Percentiles rank a stretch among this genome's conserved stretches.
These are phyloP conservation scores for Troilus luridus DNA, from an alignment of 2,888 invertebrate species.

Conservation along the genomic window DNA sequence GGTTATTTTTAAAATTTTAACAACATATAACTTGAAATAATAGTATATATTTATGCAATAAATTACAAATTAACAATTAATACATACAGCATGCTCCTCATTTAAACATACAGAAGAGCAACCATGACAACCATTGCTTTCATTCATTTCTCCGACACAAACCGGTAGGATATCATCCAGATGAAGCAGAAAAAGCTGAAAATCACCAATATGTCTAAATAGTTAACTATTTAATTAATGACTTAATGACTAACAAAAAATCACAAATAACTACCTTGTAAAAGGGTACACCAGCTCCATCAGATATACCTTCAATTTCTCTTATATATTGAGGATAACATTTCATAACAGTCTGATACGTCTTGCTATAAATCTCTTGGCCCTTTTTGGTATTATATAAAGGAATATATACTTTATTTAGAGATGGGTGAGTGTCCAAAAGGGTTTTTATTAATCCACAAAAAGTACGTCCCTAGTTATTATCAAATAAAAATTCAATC, in stretches of 20 bases:
- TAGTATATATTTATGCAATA: not conserved
- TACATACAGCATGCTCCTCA: slow-evolving; percentile 68
- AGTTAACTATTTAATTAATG: not conserved
- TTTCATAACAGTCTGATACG: slow-evolving; percentile 77
- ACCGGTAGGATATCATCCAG: slow-evolving; percentile 83
- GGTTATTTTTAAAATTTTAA: not conserved
- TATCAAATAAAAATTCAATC: not conserved
- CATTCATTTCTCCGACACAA: slow-evolving; percentile 73
- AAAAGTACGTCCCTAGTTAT: slow-evolving; percentile 83
- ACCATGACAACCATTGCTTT: slow-evolving; percentile 75
- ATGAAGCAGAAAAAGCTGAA: slow-evolving; percentile 86
- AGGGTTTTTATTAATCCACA: slow-evolving; percentile 81
- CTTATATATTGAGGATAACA: slow-evolving; percentile 86
- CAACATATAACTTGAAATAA: not conserved
- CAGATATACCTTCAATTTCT: slow-evolving; percentile 88
- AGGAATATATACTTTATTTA: slow-evolving; percentile 79
- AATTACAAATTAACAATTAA: not conserved
- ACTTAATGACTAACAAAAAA: not conserved
- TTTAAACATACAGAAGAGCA: slow-evolving; percentile 85
- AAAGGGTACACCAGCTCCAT: slow-evolving; percentile 87
- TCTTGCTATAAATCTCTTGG: slow-evolving; percentile 80
- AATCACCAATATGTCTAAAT: slow-evolving; percentile 62
- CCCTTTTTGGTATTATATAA: slow-evolving; percentile 82
- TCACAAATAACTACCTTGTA: slow-evolving; percentile 76
- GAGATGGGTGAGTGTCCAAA: slow-evolving; percentile 73